Percentiles rank a stretch among this genome's conserved stretches.
These are phyloP conservation scores for Neelides sp. DNA, from an alignment of 1,140 invertebrate species.

Conservation along the genomic window DNA sequence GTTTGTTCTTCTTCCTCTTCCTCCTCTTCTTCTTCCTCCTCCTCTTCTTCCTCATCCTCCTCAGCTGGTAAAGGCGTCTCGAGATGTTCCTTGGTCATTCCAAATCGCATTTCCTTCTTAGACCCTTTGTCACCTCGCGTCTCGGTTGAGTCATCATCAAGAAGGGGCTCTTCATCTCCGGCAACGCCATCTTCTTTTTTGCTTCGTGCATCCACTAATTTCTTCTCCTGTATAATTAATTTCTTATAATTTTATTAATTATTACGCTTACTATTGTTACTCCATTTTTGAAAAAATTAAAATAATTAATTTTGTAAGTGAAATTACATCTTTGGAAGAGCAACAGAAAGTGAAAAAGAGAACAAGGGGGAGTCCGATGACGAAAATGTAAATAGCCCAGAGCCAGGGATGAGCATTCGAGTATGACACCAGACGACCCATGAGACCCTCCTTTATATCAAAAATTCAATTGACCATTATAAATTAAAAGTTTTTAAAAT, in stretches of 20 bases:
- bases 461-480: slow-evolving; percentile 42
- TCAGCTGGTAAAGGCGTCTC: slow-evolving; percentile 38
- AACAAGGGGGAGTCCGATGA: slow-evolving; percentile 56
- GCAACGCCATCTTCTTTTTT: slow-evolving; percentile 4
- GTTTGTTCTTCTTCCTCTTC: slow-evolving; percentile 37
- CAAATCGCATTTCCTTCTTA: slow-evolving; percentile 35
- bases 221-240: slow-evolving; percentile 10
- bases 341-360: slow-evolving; percentile 69
- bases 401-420: slow-evolving; percentile 76
- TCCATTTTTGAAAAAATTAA: slow-evolving; percentile 8
- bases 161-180: slow-evolving; percentile 4
- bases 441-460: slow-evolving; percentile 65
- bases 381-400: slow-evolving; percentile 52
- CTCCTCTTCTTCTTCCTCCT: slow-evolving; percentile 33
- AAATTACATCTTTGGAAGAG: slow-evolving; percentile 4
- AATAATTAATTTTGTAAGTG: slow-evolving; percentile 7
- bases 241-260: background rate
- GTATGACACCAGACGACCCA: slow-evolving; percentile 63
- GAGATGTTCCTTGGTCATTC: slow-evolving; percentile 37
- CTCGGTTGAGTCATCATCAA: background rate
- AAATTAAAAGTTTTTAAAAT: slow-evolving; percentile 6
- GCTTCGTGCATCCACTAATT: background rate
- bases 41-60: slow-evolving; percentile 32
- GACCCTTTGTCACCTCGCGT: slow-evolving; percentile 21
- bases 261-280: background rate